A percentile compares a stretch with the other conserved stretches of the same genome.
phyloP scores from a whole-genome alignment of 2,797 vertebrate species.

The Phylloscopus collybita region DNA sequence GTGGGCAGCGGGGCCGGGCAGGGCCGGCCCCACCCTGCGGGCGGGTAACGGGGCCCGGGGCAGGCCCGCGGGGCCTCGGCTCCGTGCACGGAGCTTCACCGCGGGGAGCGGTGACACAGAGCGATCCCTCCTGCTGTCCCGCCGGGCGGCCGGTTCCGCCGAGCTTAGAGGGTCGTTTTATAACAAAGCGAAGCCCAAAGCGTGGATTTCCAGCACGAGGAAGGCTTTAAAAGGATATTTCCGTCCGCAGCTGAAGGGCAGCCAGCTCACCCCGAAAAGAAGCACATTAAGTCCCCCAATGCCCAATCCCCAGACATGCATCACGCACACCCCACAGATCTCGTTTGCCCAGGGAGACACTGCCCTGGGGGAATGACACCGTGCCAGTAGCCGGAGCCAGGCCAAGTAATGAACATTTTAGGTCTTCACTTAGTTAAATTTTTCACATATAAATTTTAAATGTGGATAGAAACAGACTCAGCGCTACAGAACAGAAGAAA shows the following conservation, averaged over 20 bases:
- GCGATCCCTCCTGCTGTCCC: not conserved
- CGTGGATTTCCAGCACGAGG: not conserved
- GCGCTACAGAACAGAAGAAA: rapidly evolving
- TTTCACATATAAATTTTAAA: not conserved
- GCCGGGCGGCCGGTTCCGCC: not conserved
- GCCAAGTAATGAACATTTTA: not conserved
- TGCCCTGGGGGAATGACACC: rapidly evolving
- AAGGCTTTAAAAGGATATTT: not conserved
- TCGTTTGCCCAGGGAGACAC: rapidly evolving
- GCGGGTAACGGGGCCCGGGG: not conserved
- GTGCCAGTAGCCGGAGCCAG: rapidly evolving
- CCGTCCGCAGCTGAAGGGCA: not conserved
- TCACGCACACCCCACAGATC: not conserved
- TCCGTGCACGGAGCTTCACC: rapidly evolving
- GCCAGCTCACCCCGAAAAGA: not conserved
- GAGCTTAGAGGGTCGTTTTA: rapidly evolving
- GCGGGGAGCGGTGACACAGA: not conserved
- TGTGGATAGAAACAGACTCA: not conserved
- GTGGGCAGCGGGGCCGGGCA: not conserved
- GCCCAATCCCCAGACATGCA: not conserved
- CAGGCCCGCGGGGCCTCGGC: not conserved
- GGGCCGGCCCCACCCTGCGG: not conserved
- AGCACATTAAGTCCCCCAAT: no score
- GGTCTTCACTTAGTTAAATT: no score
- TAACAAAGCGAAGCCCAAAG: not conserved